These are phyloP conservation scores for Calephelis nemesis DNA, from an alignment of 1,140 invertebrate species.

Conservation along the genomic window DNA sequence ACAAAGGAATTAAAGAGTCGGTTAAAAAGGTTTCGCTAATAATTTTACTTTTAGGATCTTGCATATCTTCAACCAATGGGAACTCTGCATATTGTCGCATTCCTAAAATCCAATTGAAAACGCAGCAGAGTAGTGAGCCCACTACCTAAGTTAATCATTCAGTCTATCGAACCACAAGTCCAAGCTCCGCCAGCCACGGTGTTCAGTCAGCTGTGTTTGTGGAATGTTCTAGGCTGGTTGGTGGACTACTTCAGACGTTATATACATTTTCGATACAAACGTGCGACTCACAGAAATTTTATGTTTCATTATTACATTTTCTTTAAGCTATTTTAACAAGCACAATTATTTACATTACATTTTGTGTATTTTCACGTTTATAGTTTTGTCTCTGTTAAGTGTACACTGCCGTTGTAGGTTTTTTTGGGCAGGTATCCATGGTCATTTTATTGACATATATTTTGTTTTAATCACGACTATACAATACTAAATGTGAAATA, in stretches of 20 bases:
- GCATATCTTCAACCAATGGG: not conserved
- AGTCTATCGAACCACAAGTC: not conserved
- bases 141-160: not conserved
- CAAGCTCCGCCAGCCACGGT: not conserved
- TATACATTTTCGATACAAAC: not conserved
- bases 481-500: too few species aligned
- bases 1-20: too few species aligned
- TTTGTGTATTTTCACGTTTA: too few species aligned
- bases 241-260: conserved; percentile 1
- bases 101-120: not conserved
- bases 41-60: not conserved
- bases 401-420: too few species aligned
- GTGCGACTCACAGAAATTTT: not conserved
- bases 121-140: not conserved
- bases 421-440: too few species aligned
- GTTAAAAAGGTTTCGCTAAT: not conserved
- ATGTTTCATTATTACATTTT: too few species aligned
- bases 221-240: not conserved
- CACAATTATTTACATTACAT: too few species aligned
- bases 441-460: too few species aligned
- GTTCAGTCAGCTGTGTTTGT: conserved; percentile 1
- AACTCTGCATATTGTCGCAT: not conserved
- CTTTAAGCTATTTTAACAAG: too few species aligned
- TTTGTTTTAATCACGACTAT: too few species aligned
- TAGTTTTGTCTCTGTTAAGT: too few species aligned